Base-by-base conservation (phyloP, 92 coral and sea anemone genomes). In the Meandrina meandrites region DNA sequence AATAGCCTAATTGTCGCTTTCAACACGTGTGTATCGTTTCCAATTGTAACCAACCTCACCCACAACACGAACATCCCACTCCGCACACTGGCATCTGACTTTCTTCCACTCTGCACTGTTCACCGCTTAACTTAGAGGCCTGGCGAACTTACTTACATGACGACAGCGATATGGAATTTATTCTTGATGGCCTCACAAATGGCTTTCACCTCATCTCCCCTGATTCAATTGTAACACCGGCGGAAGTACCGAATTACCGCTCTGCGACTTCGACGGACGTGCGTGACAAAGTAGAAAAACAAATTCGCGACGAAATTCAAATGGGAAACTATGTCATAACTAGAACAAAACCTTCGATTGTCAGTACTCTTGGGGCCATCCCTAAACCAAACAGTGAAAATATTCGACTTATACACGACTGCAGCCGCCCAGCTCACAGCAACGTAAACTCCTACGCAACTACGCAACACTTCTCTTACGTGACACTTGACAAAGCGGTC, bases 321-420 rank as follows among this genome's bases (percentile, higher is more conserved):
- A 6, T 15, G 19, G 66, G 88, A 19, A 84, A 84, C 70, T 84
- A 84, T 30, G 70, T 84, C 19, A 36, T 84, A 15, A 84, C 88
- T 4, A 22, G 19, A 2, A 30, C 14, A n/a, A 84, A 84, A 84
- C 88, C 83, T 12, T 48, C 81, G 2, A 75, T 74, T 13, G 62
- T 84, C 5, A 84, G 88, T 10, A 10, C 51, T 13, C 66, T 83
- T 15, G 87, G 87, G 66, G 87, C 87, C 15, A 28, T 73, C 35
- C 90, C 81, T 0, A 81, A 88, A 62, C 70, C 71, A 40, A 87
- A 88, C 80, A 88, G 86, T 36, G 83, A 69, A 66, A 79, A 82
- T 14, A n/a, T 82, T 21, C 88, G 88, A 11, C 66, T 83, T 56
- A 82, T 88, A 47, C 84, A 88, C 68, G 85, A 84, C 45, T 89